A percentile compares a stretch with the other conserved stretches of the same genome.
phyloP scores from a whole-genome alignment of 2,888 invertebrate species.

The Halictus ligatus region DNA sequence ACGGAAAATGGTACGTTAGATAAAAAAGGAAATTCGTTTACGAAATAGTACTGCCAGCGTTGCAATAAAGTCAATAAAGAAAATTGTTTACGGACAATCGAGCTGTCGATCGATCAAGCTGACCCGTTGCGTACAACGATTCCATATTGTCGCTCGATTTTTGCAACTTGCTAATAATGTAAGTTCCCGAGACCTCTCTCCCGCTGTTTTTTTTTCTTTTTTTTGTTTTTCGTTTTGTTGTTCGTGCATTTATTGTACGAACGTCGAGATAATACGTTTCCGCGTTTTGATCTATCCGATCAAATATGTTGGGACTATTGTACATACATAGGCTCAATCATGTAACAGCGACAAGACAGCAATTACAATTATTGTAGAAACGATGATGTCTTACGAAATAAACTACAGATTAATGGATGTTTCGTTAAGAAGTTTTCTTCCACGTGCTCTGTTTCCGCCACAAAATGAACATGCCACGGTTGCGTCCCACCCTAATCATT shows the following conservation, averaged over 20 bases:
- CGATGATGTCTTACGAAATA: conserved; percentile 81
- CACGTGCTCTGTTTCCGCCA: too few relatives aligned
- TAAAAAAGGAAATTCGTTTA: background rate
- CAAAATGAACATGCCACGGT: too few relatives aligned
- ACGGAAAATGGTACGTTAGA: background rate
- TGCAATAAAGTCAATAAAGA: conserved; percentile 42
- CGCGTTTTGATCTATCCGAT: conserved; percentile 51
- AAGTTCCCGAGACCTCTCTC: conserved; percentile 20
- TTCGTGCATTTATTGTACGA: conserved; percentile 34
- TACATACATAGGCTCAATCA: conserved; percentile 78
- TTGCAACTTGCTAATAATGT: conserved; percentile 50
- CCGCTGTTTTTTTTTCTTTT: conserved; percentile 18
- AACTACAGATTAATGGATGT: conserved; percentile 76
- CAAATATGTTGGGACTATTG: conserved; percentile 74
- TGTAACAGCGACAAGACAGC: conserved; percentile 75
- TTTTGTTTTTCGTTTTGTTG: conserved; percentile 33
- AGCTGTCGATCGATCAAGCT: conserved; percentile 48
- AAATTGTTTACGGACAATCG: conserved; percentile 40
- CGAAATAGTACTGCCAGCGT: conserved; percentile 22
- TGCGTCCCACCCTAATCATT: too few relatives aligned
- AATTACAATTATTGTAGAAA: conserved; percentile 82
- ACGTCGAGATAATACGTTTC: conserved; percentile 44
- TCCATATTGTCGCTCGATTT: conserved; percentile 58
- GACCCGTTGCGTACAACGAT: conserved; percentile 53
- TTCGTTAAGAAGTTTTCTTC: conserved; percentile 32